Evolutionary conservation across 2,797 vertebrate genomes (phyloP).

Genomic region (Cyprinodon diabolis): DNA sequence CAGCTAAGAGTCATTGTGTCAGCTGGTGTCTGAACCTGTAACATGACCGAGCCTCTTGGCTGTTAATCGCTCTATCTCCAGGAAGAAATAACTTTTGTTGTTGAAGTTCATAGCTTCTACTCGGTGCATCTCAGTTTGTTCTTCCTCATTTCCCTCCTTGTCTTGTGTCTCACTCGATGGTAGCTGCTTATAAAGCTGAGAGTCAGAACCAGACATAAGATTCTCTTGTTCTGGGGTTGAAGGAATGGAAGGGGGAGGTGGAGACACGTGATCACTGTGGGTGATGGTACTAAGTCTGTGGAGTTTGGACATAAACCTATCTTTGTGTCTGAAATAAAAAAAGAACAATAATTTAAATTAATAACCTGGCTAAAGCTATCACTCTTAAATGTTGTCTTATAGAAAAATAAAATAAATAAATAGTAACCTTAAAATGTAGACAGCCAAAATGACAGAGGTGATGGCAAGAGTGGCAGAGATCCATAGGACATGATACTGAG

Average conservation of each 20-base stretch:
- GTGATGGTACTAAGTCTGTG: conserved; percentile 29
- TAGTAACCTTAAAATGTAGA: conserved; percentile 63
- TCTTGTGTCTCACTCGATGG: conserved; percentile 22
- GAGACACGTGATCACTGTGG: conserved; percentile 12
- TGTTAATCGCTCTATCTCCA: conserved; percentile 19
- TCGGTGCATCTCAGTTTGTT: conserved; percentile 15
- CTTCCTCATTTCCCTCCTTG: conserved; percentile 38
- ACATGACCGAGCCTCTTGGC: conserved; percentile 5
- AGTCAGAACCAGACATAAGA: conserved; percentile 46
- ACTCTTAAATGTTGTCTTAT: neutral
- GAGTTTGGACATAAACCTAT: conserved; percentile 60
- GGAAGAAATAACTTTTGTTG: conserved; percentile 79
- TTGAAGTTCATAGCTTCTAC: conserved; percentile 66
- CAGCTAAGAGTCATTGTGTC: neutral
- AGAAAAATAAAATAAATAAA: neutral
- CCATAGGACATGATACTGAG: conserved; percentile 41
- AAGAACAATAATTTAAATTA: neutral
- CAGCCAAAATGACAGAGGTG: conserved; percentile 41
- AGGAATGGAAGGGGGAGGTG: conserved; percentile 1
- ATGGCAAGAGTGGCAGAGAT: conserved; percentile 36
- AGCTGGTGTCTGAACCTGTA: neutral
- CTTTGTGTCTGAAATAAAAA: conserved; percentile 63
- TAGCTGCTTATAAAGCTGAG: conserved; percentile 3
- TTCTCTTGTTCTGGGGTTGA: conserved; percentile 52
- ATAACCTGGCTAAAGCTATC: neutral